Percentiles rank a stretch among this genome's conserved stretches.
Evolutionary conservation across 2,888 invertebrate genomes (phyloP).

Genomic region (Phytoseiulus persimilis): DNA sequence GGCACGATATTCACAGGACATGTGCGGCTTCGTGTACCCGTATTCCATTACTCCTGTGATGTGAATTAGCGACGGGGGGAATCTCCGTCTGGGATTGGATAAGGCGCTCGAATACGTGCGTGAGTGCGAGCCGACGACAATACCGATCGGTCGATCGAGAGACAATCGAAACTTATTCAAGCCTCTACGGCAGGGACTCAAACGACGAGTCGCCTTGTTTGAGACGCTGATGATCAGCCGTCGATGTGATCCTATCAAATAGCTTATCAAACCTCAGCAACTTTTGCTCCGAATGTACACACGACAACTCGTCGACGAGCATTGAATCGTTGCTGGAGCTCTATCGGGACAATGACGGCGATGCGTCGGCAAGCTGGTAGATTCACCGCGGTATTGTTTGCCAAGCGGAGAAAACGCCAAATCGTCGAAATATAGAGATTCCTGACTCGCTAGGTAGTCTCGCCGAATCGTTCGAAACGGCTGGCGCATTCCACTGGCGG

Average conservation of each 20-base stretch:
- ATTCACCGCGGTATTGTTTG: background rate
- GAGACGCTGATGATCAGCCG: background rate
- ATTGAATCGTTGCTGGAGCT: no score
- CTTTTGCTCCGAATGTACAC: background rate
- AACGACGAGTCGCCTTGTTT: background rate
- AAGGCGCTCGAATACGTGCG: background rate
- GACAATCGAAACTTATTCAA: background rate
- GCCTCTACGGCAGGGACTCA: background rate
- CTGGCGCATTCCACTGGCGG: background rate
- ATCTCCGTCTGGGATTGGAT: background rate
- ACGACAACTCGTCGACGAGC: background rate
- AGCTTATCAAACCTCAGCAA: background rate
- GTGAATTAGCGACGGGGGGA: background rate
- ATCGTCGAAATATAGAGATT: background rate
- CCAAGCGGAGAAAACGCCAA: background rate
- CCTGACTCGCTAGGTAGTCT: background rate
- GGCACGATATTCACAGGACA: background rate
- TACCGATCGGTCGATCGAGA: background rate
- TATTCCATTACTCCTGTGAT: no score
- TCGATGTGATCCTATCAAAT: background rate
- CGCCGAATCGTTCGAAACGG: background rate
- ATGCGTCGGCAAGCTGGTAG: background rate
- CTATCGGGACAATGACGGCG: no score
- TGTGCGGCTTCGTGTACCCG: no score
- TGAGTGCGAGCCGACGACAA: background rate